phyloP scores from a whole-genome alignment of 2,113 vertebrate genomes.

The Ceyx margarethae region DNA sequence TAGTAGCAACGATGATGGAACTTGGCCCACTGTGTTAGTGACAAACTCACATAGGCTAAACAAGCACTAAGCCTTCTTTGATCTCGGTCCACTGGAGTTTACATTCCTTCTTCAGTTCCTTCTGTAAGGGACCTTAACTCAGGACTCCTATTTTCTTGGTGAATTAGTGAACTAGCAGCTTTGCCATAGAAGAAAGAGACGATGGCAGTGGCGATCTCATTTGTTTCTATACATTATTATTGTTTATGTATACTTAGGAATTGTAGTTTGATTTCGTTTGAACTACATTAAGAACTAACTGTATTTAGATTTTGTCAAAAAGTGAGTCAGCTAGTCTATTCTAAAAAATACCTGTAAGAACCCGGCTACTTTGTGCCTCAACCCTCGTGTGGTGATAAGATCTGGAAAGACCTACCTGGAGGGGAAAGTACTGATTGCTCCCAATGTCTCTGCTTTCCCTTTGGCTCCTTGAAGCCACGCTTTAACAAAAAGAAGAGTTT shows the following conservation, averaged over 20 bases:
- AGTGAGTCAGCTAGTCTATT: neutral
- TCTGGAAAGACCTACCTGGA: no score
- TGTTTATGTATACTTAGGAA: neutral
- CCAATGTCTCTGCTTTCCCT: no score
- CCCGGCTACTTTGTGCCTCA: no score
- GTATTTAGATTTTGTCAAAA: neutral
- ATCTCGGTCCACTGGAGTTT: neutral
- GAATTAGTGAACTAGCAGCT: neutral
- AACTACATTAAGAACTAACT: neutral
- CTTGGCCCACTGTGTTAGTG: neutral
- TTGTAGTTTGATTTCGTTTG: neutral
- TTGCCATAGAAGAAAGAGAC: neutral
- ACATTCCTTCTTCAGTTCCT: neutral
- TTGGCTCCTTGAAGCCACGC: no score
- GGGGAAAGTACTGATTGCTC: no score
- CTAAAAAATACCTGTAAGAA: neutral
- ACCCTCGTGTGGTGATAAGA: no score
- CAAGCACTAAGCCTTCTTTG: rapidly evolving
- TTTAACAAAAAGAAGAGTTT: no score
- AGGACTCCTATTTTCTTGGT: neutral
- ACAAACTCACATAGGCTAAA: neutral
- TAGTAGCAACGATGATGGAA: neutral
- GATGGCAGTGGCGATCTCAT: neutral
- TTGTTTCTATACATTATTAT: neutral
- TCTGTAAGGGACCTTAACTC: neutral